Evolutionary conservation across 2,888 invertebrate species (phyloP).

Genomic region (Rutpela maculata): DNA sequence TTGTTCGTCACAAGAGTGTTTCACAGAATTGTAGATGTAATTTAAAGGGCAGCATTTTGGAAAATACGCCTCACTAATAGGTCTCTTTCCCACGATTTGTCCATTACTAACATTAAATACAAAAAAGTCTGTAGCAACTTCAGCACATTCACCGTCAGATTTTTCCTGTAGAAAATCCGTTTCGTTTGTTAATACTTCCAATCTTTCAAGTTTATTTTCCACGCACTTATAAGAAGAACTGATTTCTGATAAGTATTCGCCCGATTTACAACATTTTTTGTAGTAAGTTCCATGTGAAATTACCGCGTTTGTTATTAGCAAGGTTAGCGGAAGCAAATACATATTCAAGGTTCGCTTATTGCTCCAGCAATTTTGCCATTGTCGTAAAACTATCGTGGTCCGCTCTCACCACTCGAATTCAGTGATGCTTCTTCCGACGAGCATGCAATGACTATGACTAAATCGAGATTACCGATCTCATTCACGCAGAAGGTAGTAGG

Average conservation of each 20-base stretch:
- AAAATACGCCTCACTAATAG: slow-evolving; percentile 40
- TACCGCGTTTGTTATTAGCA: slow-evolving; percentile 21
- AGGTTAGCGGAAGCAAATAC: slow-evolving; percentile 31
- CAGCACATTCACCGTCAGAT: slow-evolving; percentile 25
- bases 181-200: slow-evolving; percentile 37
- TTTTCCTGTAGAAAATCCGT: slow-evolving; percentile 6
- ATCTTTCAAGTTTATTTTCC: slow-evolving; percentile 13
- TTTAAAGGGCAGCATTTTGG: slow-evolving; percentile 63
- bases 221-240: slow-evolving; percentile 39
- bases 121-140: slow-evolving; percentile 30
- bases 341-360: slow-evolving; percentile 32
- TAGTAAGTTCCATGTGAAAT: slow-evolving; percentile 21
- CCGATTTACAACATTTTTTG: slow-evolving; percentile 31
- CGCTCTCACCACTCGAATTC: slow-evolving; percentile 15
- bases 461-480: slow-evolving; percentile 17
- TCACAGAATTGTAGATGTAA: slow-evolving; percentile 54
- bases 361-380: neutral
- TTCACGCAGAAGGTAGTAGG: slow-evolving; percentile 20
- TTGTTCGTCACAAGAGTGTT: slow-evolving; percentile 55
- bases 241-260: slow-evolving; percentile 18
- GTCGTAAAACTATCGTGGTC: neutral
- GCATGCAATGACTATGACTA: slow-evolving; percentile 22
- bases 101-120: slow-evolving; percentile 27
- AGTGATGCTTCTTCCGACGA: slow-evolving; percentile 7
- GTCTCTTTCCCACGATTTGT: slow-evolving; percentile 27